Percentiles rank a stretch among this genome's conserved stretches.
phyloP scores from a whole-genome alignment of 2,888 invertebrate genomes.

The Metellina segmentata region DNA sequence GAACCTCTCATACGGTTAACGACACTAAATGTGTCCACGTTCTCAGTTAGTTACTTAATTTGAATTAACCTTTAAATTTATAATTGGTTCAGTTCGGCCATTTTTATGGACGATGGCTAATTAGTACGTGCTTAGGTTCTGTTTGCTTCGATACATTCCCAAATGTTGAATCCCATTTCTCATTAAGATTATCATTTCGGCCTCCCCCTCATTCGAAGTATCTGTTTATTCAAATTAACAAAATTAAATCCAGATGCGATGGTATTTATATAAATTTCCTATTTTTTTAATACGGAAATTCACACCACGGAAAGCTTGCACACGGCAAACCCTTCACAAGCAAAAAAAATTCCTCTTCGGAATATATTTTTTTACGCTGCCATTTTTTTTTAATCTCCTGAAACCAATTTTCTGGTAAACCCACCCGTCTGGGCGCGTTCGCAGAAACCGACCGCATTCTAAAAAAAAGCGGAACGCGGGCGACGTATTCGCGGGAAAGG shows the following conservation, averaged over 20 bases:
- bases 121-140: neutral
- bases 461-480: neutral
- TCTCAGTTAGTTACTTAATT: too few species aligned
- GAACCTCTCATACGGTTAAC: too few species aligned
- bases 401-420: constrained; percentile 44
- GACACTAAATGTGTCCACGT: too few species aligned
- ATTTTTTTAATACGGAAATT: neutral
- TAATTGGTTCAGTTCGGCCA: too few species aligned
- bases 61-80: too few species aligned
- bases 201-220: neutral
- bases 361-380: neutral
- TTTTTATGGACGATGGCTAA: too few species aligned
- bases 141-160: neutral
- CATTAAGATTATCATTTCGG: neutral
- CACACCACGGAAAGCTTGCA: neutral
- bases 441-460: constrained; percentile 12
- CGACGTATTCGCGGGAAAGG: neutral
- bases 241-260: neutral
- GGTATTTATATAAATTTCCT: neutral
- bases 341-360: neutral
- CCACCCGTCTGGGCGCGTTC: constrained; percentile 12
- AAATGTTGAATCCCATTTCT: neutral
- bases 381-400: neutral
- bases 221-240: neutral
- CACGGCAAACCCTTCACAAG: neutral